phyloP scores from a whole-genome alignment of 2,888 invertebrate species.

The Microctonus hyperodae region DNA sequence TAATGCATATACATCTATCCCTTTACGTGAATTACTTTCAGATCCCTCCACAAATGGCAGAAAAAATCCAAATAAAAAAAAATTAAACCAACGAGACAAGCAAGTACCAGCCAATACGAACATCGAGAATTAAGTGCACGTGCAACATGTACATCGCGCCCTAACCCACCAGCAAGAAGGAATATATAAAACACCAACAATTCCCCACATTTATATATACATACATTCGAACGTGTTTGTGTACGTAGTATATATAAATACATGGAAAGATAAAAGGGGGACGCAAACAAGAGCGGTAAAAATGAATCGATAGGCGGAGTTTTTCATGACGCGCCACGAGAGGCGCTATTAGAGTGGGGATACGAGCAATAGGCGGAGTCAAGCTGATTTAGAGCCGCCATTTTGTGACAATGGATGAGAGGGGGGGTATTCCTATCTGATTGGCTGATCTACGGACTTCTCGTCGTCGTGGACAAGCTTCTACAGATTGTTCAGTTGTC shows the following conservation, averaged over 20 bases:
- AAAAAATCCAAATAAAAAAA: too few species aligned
- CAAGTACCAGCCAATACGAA: neutral
- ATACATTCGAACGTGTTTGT: too few species aligned
- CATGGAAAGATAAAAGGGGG: conserved; percentile 19
- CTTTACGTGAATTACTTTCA: too few species aligned
- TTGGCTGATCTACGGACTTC: conserved; percentile 63
- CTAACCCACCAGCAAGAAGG: neutral
- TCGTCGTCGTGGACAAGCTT: conserved; percentile 61
- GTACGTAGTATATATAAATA: neutral
- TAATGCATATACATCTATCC: too few species aligned
- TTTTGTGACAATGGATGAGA: conserved; percentile 62
- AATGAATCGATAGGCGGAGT: conserved; percentile 64
- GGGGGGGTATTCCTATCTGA: conserved; percentile 62
- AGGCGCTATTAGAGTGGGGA: conserved; percentile 46
- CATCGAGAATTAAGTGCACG: conserved; percentile 26
- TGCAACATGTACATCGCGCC: conserved; percentile 4
- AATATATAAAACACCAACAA: too few species aligned
- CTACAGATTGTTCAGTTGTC: conserved; percentile 63
- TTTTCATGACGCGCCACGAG: conserved; percentile 58
- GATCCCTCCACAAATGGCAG: neutral
- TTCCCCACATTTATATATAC: neutral
- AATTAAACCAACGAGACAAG: conserved; percentile 2
- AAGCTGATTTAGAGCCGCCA: conserved; percentile 63
- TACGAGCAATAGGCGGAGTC: conserved; percentile 61
- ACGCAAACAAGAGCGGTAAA: conserved; percentile 58